A percentile compares a stretch with the other conserved stretches of the same genome.
These are phyloP conservation scores for Jacana jacana DNA, from an alignment of 2,113 vertebrate genomes.

Conservation along the genomic window DNA sequence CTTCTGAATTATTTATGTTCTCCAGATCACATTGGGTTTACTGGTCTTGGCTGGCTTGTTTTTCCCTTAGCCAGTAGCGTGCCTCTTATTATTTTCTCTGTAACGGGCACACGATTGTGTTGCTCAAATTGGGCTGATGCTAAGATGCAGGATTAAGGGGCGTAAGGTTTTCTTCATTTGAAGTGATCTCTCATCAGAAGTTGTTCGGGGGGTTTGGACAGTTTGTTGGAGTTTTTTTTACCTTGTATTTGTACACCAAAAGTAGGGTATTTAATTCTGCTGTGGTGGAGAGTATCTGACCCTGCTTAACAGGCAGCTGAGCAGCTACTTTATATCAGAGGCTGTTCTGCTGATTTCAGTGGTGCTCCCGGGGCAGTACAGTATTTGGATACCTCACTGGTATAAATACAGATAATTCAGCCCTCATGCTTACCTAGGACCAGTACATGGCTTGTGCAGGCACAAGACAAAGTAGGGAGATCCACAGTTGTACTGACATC, in stretches of 20 bases:
- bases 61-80: background rate
- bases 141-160: background rate
- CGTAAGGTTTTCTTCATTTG: background rate
- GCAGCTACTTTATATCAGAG: background rate
- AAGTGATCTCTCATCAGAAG: background rate
- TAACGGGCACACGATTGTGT: background rate
- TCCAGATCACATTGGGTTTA: background rate
- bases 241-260: background rate
- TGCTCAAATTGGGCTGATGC: background rate
- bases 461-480: background rate
- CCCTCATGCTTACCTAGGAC: background rate
- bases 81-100: background rate
- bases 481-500: background rate
- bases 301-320: background rate
- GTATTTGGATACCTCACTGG: background rate
- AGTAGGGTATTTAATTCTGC: background rate
- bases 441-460: background rate
- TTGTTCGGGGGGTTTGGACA: background rate
- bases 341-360: background rate
- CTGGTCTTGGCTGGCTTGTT: background rate
- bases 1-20: background rate
- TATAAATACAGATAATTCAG: background rate
- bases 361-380: too few species aligned
- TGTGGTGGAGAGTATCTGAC: background rate
- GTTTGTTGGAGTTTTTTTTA: background rate